Evolutionary conservation across 1,140 invertebrate species (phyloP), one percentile per base, ranked within the genome.

Genomic region (Dolichoris vasculosae): DNA sequence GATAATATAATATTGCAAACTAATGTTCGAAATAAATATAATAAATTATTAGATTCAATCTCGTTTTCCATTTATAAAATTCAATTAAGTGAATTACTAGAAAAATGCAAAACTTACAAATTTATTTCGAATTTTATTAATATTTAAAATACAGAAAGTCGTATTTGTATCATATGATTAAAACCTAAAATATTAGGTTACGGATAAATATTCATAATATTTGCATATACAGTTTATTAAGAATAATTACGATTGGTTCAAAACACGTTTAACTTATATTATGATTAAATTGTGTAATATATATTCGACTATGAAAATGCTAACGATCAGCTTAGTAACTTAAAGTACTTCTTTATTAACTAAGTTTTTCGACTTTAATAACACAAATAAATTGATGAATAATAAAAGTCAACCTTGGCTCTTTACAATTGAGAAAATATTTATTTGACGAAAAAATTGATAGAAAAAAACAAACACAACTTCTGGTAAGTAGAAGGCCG

Each of bases 401-500:
- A 63, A 67, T 67, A 80, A 67, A 80, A 3, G 26, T 11, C 30
- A 69, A 38, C 79, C 79, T 82, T 82, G 64, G 43, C 9, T 23
- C 2, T 7, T 7, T 2, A 80, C 26, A 30, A 80, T 30, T 32
- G 59, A 46, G 2, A 80, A 67, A 38, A 80, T 26, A 43, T 64
- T 79, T 79, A 46, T 79, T 80, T 46, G 46, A 43, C 32, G 23
- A 59, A 63, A 79, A 63, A 55, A 30, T 32, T 38, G 64, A 71
- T 23, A 46, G 35, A 71, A 76, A 84, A 67, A 84, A 75, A n/a
- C n/a, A n/a, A n/a, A 46, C 3, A 32, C 8, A 32, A 32, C 43
- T 51, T 77, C 76, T 35, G 75, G 40, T 48, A n/a, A 64, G 30
- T 79, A 55, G 69, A 85, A 85, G 84, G 84, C 84, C 84, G 84